Base-by-base conservation (phyloP, 2,797 vertebrate genomes). In the Liasis olivaceus region DNA sequence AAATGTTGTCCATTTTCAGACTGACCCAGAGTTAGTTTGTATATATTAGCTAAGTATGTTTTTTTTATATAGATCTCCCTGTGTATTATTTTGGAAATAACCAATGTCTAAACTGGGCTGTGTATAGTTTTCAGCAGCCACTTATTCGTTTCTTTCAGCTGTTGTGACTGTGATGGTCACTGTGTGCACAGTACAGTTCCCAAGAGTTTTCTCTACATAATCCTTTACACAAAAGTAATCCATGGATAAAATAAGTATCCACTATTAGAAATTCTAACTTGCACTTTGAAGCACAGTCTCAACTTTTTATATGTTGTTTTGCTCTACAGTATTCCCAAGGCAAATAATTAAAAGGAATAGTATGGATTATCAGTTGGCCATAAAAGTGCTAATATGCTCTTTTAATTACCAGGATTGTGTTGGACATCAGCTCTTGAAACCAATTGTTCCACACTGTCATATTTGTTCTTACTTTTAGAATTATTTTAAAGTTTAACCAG, bases 391-490 rank as follows among this genome's bases (percentile, higher is more conserved):
- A 24, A 13, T 59, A 26, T 42, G 5, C 11, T 90, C 0, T 72
- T 64, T 89, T 85, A 94, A 90, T 13, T 89, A n/a, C 56, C 62
- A 3, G 0, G 47, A 2, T 72, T 56, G 12, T 26, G 93, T 88
- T 36, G 2, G 54, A n/a, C 54, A 58, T 14, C 24, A 7, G 42
- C 24, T 81, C 51, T 63, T 86, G 20, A 88, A 47, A 87, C 54
- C 62, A 14, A 2, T 86, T 93, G 14, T 84, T 93, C 63, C 94
- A 84, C 13, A 64, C 24, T 11, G 91, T 94, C 5, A 60, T 51
- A 42, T 8, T 85, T 36, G n/a, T 2, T 72, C 0, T 14, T 20
- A 47, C 42, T 69, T 93, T 64, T 88, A 72, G 90, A 0, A 69
- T 11, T 22, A 3, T 85, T 86, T 36, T 81, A 9, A 24, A 13